Base-by-base conservation (phyloP, 2,797 vertebrate species). In the Dicrostonyx torquatus region DNA sequence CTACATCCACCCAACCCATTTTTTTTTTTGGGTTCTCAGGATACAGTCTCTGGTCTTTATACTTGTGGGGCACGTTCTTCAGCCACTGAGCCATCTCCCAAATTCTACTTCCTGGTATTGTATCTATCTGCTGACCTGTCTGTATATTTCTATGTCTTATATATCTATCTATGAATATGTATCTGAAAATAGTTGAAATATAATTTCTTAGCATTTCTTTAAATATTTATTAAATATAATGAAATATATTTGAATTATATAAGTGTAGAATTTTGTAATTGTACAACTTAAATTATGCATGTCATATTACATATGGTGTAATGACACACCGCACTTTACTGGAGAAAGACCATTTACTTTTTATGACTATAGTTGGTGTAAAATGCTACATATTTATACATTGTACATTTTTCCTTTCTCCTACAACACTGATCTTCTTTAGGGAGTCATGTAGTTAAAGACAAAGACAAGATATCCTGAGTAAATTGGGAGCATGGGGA, bases 231-330 rank as follows among this genome's bases (percentile, higher is more conserved):
- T 76, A 70, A 93, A 26, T 93, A 18, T 18, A 80, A 72, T 22
- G 91, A 84, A 80, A n/a, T 72, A 22, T 60, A 80, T 87, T 93
- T 93, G 72, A 85, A 62, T 87, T 90, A 18, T 60, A 1, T 50
- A 70, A 70, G 75, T 72, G 13, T 76, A 91, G 3, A 91, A 14
- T 68, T 87, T 17, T n/a, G 11, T 90, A 79, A 48, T 88, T 95
- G 11, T 76, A 55, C 79, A 62, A 37, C 77, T 37, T 64, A 31
- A 93, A 79, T 84, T 66, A 2, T 70, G 24, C n/a, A 22, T 82
- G 48, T 90, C 34, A 50, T 5, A 62, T 93, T 75, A 45, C 60
- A 68, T 73, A 62, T n/a, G 64, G 20, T 89, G 4, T 85, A 79
- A 26, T 37, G 77, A 40, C 40, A 79, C 7, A 72, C 58, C 55